Evolutionary conservation across 2,797 vertebrate species (phyloP).

Genomic region (Novumbra hubbsi): DNA sequence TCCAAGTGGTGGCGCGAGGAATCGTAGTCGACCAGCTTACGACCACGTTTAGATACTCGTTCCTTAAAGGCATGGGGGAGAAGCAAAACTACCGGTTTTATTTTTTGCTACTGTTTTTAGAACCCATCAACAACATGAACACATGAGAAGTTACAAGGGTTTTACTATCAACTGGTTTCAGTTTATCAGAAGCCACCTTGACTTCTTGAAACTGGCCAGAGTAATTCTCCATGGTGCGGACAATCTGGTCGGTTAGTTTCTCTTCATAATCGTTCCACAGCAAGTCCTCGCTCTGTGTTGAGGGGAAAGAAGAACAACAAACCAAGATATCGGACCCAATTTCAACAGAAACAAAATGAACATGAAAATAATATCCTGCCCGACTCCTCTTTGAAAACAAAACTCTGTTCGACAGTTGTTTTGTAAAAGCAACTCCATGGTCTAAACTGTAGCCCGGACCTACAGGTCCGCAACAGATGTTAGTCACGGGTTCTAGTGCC

Average conservation of each 20-base stretch:
- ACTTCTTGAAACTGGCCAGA: constrained; percentile 87
- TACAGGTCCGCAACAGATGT: background rate
- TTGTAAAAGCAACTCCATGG: background rate
- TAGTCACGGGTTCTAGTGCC: background rate
- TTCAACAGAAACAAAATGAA: background rate
- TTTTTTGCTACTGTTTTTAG: background rate
- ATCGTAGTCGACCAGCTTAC: constrained; percentile 96
- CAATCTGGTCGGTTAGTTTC: constrained; percentile 85
- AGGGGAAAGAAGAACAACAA: background rate
- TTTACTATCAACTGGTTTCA: background rate
- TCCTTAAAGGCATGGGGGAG: constrained; percentile 72
- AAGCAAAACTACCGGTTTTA: background rate
- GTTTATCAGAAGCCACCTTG: constrained; percentile 74
- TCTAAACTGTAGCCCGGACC: background rate
- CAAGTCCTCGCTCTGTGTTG: constrained; percentile 86
- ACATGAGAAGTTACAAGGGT: background rate
- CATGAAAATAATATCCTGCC: constrained; percentile 1
- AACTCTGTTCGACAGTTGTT: background rate
- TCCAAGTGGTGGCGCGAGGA: constrained; percentile 95
- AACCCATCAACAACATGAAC: background rate
- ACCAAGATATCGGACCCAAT: background rate
- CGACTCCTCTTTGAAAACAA: background rate
- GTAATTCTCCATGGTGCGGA: constrained; percentile 92
- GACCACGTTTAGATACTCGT: constrained; percentile 90
- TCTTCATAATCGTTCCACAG: constrained; percentile 94